Evolutionary conservation across 2,888 invertebrate genomes (phyloP).

Genomic region (Catocala sponsa): DNA sequence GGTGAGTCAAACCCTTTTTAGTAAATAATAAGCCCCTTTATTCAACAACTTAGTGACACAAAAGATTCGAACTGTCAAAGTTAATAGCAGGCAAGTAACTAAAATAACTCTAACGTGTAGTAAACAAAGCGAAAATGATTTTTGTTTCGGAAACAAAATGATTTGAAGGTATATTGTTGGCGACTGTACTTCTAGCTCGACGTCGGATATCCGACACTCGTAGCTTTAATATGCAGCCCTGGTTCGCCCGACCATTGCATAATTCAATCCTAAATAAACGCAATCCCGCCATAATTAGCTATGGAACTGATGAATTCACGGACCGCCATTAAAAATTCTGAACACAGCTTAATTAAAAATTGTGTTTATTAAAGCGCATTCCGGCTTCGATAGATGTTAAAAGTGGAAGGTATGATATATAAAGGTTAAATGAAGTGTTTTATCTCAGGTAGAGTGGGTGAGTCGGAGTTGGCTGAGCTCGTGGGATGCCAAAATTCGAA

Average conservation of each 20-base stretch:
- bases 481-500: slow-evolving; percentile 77
- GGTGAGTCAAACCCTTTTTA: slow-evolving; percentile 23
- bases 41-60: slow-evolving; percentile 19
- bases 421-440: slow-evolving; percentile 54
- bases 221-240: slow-evolving; percentile 73
- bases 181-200: slow-evolving; percentile 73
- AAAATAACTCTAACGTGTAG: slow-evolving; percentile 3
- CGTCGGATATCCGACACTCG: slow-evolving; percentile 84
- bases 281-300: slow-evolving; percentile 80
- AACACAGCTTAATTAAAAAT: slow-evolving; percentile 74
- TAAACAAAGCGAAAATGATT: slow-evolving; percentile 18
- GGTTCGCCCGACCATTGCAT: slow-evolving; percentile 70
- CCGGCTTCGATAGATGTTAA: slow-evolving; percentile 50
- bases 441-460: slow-evolving; percentile 71
- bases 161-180: slow-evolving; percentile 35
- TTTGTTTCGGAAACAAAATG: slow-evolving; percentile 18
- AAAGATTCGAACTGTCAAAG: slow-evolving; percentile 7
- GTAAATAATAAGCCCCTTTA: slow-evolving; percentile 20
- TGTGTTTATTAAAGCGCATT: slow-evolving; percentile 61
- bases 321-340: slow-evolving; percentile 68
- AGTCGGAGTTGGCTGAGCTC: slow-evolving; percentile 20
- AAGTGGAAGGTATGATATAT: slow-evolving; percentile 39
- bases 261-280: slow-evolving; percentile 83
- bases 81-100: neutral
- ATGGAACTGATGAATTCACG: slow-evolving; percentile 80